These are phyloP conservation scores for Fissipunctia ypsillon DNA, from an alignment of 2,888 invertebrate genomes.

Conservation along the genomic window DNA sequence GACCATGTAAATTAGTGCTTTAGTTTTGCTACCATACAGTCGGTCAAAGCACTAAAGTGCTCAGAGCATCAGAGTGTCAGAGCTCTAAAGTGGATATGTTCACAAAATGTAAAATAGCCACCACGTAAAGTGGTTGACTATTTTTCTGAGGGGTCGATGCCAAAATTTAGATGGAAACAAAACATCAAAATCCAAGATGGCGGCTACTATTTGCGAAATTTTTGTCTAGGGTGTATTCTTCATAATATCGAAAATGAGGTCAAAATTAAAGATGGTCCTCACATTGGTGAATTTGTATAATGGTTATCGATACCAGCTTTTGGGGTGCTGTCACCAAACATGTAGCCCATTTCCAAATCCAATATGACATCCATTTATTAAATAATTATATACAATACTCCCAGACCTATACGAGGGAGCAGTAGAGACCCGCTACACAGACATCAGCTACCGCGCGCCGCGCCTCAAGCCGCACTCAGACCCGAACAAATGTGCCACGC, in stretches of 20 bases:
- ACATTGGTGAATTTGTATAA: not conserved
- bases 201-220: not conserved
- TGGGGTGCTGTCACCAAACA: not conserved
- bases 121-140: not conserved
- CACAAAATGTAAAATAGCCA: not conserved
- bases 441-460: slow-evolving; percentile 76
- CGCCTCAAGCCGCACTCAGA: slow-evolving; percentile 47
- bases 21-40: not conserved
- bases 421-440: slow-evolving; percentile 83
- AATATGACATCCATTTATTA: not conserved
- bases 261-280: not conserved
- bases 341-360: not conserved
- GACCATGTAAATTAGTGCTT: not conserved
- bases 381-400: not conserved
- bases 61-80: not conserved
- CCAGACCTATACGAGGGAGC: slow-evolving; percentile 85
- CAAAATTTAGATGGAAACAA: not conserved
- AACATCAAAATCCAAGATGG: not conserved
- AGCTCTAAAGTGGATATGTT: not conserved
- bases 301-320: not conserved
- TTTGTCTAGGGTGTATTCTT: not conserved
- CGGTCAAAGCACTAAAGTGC: not conserved
- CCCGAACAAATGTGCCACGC: slow-evolving; percentile 71
- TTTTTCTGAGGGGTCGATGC: not conserved
- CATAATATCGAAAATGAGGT: not conserved